phyloP scores from a whole-genome alignment of 2,113 vertebrate genomes.

The Etheostoma cragini region DNA sequence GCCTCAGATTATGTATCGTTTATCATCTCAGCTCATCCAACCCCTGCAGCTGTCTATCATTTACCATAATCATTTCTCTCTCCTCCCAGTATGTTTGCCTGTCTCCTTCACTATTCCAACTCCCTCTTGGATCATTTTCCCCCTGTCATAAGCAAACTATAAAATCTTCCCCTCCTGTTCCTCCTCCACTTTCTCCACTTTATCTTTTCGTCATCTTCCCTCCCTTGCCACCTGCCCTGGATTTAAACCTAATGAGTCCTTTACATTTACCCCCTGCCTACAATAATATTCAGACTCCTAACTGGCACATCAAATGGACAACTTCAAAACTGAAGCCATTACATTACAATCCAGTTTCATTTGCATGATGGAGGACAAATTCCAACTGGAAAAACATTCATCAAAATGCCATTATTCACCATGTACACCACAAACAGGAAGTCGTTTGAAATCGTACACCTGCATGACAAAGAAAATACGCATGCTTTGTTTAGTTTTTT shows the following conservation, averaged over 20 bases:
- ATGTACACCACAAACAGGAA: not conserved
- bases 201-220: constrained; percentile 46
- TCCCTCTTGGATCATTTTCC: constrained; percentile 52
- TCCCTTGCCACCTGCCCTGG: constrained; percentile 43
- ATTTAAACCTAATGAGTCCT: constrained; percentile 70
- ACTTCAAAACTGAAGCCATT: constrained; percentile 31
- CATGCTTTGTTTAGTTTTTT: not conserved
- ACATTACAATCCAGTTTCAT: not conserved
- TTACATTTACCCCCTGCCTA: constrained; percentile 55
- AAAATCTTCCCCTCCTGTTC: constrained; percentile 29
- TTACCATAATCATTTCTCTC: constrained; percentile 67
- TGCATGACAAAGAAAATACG: not conserved
- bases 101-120: constrained; percentile 44
- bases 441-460: constrained; percentile 10
- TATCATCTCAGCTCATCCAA: constrained; percentile 69
- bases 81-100: constrained; percentile 47
- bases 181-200: constrained; percentile 25
- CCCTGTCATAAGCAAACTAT: constrained; percentile 52
- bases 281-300: constrained; percentile 46
- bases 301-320: constrained; percentile 56
- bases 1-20: constrained; percentile 71
- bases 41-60: constrained; percentile 73
- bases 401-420: constrained; percentile 17
- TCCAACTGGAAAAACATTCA: constrained; percentile 30
- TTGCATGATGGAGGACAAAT: constrained; percentile 31